A percentile compares a stretch with the other conserved stretches of the same genome.
Conservation (phyloP, 2,797 vertebrate genomes). For the Octomys mimax region DNA sequence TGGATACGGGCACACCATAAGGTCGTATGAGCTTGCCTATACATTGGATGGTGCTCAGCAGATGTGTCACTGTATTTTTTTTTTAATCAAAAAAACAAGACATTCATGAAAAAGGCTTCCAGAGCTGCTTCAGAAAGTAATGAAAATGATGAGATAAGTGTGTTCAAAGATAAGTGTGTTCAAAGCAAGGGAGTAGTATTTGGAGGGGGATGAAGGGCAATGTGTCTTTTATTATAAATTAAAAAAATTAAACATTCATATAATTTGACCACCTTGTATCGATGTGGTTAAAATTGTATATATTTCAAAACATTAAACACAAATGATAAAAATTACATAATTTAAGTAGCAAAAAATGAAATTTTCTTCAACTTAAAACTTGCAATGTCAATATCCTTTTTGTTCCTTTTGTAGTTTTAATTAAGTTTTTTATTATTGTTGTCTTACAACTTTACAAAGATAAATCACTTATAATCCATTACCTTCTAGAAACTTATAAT, state of each 20-base stretch:
- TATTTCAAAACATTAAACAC: not conserved
- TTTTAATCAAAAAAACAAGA: not conserved
- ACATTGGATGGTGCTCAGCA: not conserved
- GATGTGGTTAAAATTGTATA: not conserved
- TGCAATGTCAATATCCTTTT: not conserved
- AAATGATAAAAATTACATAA: not conserved
- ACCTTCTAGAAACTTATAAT: not conserved
- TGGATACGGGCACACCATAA: too few relatives aligned
- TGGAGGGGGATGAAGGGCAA: not conserved
- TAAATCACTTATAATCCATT: not conserved
- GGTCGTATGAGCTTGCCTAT: not conserved
- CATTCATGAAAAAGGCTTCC: not conserved
- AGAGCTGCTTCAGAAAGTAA: not conserved
- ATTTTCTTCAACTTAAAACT: not conserved
- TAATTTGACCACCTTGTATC: not conserved
- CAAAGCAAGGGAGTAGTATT: not conserved
- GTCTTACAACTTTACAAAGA: not conserved
- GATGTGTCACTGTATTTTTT: not conserved
- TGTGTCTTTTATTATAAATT: not conserved
- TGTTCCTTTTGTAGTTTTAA: not conserved
- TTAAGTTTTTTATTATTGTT: not conserved
- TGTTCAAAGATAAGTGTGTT: not conserved
- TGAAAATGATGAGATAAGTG: not conserved
- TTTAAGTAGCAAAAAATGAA: not conserved
- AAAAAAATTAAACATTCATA: not conserved